These are phyloP conservation scores for Sula dactylatra DNA, from an alignment of 2,113 vertebrate genomes.

Conservation along the genomic window DNA sequence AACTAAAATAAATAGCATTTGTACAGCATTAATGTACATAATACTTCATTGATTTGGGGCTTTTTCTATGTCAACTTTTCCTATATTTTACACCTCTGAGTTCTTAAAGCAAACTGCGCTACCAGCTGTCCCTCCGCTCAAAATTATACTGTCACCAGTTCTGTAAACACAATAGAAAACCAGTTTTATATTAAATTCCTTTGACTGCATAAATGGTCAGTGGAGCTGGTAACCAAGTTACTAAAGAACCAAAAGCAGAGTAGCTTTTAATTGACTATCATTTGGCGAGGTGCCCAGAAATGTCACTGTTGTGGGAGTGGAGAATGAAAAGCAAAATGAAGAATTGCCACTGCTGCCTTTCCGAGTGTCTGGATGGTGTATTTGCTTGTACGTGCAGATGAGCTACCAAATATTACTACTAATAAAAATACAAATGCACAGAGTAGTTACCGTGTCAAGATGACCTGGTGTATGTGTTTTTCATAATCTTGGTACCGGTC, in stretches of 20 bases:
- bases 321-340: background rate
- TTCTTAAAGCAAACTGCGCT: background rate
- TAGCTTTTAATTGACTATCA: constrained; percentile 59
- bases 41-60: background rate
- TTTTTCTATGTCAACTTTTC: background rate
- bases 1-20: background rate
- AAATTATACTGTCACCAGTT: background rate
- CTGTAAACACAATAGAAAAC: background rate
- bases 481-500: accelerated
- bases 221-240: constrained; percentile 39
- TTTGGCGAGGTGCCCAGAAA: constrained; percentile 36
- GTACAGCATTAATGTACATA: too few relatives aligned
- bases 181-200: constrained; percentile 37
- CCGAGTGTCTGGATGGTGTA: background rate
- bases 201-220: background rate
- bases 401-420: background rate
- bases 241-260: constrained; percentile 12
- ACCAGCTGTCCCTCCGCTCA: background rate
- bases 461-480: background rate
- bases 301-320: background rate
- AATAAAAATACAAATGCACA: background rate
- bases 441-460: background rate
- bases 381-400: background rate
- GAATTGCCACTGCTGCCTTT: background rate
- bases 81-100: background rate